phyloP scores from a whole-genome alignment of 2,888 invertebrate genomes.

The Taphrorychus bicolor region DNA sequence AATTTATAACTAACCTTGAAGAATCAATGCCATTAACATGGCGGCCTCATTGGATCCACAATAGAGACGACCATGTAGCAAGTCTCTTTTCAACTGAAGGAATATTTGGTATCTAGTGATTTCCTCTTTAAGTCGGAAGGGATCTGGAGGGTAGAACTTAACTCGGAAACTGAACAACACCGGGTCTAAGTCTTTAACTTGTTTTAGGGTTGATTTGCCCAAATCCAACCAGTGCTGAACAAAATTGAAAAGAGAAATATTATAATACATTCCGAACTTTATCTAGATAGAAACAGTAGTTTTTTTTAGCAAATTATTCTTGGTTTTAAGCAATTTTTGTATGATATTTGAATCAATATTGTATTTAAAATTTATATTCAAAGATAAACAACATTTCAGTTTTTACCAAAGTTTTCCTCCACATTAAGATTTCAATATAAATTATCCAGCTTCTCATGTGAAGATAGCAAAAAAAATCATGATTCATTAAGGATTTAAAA shows the following conservation, averaged over 20 bases:
- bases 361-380: no score
- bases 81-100: slow-evolving; percentile 91
- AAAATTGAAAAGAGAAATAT: not conserved
- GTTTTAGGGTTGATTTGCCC: slow-evolving; percentile 87
- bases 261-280: no score
- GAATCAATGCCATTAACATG: slow-evolving; percentile 87
- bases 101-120: slow-evolving; percentile 95
- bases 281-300: no score
- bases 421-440: no score
- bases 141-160: slow-evolving; percentile 97
- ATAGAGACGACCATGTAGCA: slow-evolving; percentile 92
- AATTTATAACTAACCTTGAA: slow-evolving; percentile 75
- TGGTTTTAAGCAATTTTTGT: no score
- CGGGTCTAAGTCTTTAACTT: slow-evolving; percentile 93
- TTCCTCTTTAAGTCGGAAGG: slow-evolving; percentile 90
- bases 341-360: no score
- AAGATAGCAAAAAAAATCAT: no score
- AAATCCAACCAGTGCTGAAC: slow-evolving; percentile 91
- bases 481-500: no score
- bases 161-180: slow-evolving; percentile 95
- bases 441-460: no score
- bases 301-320: no score
- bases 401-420: no score
- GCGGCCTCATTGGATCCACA: slow-evolving; percentile 91
- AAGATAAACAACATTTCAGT: no score